Conservation (phyloP, 2,888 invertebrate genomes). For the Xanthia icteritia region DNA sequence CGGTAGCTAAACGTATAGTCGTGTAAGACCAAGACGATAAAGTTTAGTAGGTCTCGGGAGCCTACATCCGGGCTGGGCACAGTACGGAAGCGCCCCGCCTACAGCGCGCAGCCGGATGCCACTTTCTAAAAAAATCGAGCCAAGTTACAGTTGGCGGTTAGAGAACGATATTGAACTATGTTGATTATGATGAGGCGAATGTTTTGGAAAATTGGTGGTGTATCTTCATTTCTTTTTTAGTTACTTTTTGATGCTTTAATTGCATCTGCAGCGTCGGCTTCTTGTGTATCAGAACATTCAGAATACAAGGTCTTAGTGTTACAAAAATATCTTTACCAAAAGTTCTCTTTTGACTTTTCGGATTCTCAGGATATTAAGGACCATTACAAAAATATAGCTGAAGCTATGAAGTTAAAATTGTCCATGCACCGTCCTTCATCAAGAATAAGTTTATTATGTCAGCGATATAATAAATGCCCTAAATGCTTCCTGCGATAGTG, state of each 20-base stretch:
- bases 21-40: conserved; percentile 63
- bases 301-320: neutral
- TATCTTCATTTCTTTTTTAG: conserved; percentile 15
- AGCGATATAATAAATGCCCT: conserved; percentile 42
- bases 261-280: neutral
- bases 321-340: neutral
- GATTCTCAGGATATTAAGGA: neutral
- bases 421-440: conserved; percentile 2
- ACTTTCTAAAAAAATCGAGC: conserved; percentile 89
- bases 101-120: conserved; percentile 84
- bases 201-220: conserved; percentile 15
- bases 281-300: neutral
- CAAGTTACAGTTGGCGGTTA: conserved; percentile 73
- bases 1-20: conserved; percentile 52
- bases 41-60: conserved; percentile 79
- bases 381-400: neutral
- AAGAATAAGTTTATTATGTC: conserved; percentile 32
- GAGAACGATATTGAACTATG: conserved; percentile 63
- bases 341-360: too few relatives aligned
- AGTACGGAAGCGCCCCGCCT: conserved; percentile 84
- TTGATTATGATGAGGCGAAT: conserved; percentile 49
- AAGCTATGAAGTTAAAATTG: neutral
- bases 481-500: conserved; percentile 57
- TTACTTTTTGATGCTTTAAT: neutral
- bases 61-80: conserved; percentile 82